Evolutionary conservation across 2,888 invertebrate species (phyloP), one percentile per base, ranked within the genome.

Genomic region (Parnassius smintheus): DNA sequence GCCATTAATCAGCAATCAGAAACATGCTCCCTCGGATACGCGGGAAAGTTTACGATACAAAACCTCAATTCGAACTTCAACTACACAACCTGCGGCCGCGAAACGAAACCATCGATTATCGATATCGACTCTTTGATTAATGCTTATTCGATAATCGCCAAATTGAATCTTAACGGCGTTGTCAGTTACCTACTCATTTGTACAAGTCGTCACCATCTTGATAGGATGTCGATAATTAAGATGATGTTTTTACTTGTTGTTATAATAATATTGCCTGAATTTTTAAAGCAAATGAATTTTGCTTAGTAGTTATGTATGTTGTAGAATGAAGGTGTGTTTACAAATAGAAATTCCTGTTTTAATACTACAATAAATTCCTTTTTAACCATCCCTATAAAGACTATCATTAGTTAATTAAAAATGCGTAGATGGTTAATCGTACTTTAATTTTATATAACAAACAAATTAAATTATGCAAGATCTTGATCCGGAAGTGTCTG

Each of bases 141-240:
- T 75, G 72, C 65, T 59, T 59, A 68, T 63, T 62, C 65, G 72
- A 73, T 75, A 69, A 72, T 70, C 70, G 70, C 62, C 66, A 70
- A 72, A 74, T 72, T 70, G 72, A 72, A 73, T 71, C 51, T 45
- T 70, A 69, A 69, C 74, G 69, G 61, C 66, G 72, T 71, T 76
- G 80, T 76, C 78, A 78, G 80, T 77, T 70, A 80, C 76, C 78
- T 35, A 7, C 35, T 35, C 35, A 81, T 81, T 81, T 78, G 78
- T 75, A 64, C 63, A 59, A 61, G 66, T 56, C 56, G 61, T 68
- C 65, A 62, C 62, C 55, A 69, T 72, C 69, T 70, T 65, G 71
- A 71, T 69, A 46, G 22, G 12, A n/a, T 61, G 56, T 55, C 51
- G 70, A 45, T 72, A 72, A 74, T 74, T 72, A 72, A 72, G 71